Base-by-base conservation (phyloP, 2,113 vertebrate genomes). In the Rhabdomys dilectus region DNA sequence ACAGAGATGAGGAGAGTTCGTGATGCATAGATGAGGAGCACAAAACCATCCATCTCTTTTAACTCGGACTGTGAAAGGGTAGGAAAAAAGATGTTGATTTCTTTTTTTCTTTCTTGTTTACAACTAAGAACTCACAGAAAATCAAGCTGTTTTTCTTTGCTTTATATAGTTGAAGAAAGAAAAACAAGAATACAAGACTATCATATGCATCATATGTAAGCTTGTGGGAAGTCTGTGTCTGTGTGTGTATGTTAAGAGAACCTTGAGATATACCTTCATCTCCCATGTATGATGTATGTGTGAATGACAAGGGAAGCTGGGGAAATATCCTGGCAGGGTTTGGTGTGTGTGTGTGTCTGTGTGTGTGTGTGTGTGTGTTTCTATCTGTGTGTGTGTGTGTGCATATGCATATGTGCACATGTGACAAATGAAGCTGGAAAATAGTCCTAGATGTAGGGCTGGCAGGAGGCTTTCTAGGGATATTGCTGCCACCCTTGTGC, bases 31-130 rank as follows among this genome's bases (percentile, higher is more conserved):
- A 29, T 70, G 60, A 93, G 82, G 62, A 88, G 3, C 56, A 86
- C 72, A 88, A 98, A 98, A 88, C 8, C 45, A 95, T 58, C 5
- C 0, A 62, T 97, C 75, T 64, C 84, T 96, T 96, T 95, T 94
- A 93, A 72, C 36, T 94, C n/a, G 6, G 62, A 70, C 45, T 77
- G 51, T 53, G 84, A 93, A 86, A 85, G 60, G 39, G 8, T 8
- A 19, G 51, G 51, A 51, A 10, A 36, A 91, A 66, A 81, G n/a
- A 34, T 75, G 94, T 90, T 95, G 66, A 96, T 95, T 97, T 96
- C 89, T 97, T 36, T 85, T 85, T 85, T 96, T 68, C 66, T 36
- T 68, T 36, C 66, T 45, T 84, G 64, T 90, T 94, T 77, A 87
- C 36, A 58, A 53, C 53, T 80, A 56, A 92, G 62, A 89, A 95